Evolutionary conservation across 2,113 vertebrate genomes (phyloP).

Genomic region (Sialia sialis): DNA sequence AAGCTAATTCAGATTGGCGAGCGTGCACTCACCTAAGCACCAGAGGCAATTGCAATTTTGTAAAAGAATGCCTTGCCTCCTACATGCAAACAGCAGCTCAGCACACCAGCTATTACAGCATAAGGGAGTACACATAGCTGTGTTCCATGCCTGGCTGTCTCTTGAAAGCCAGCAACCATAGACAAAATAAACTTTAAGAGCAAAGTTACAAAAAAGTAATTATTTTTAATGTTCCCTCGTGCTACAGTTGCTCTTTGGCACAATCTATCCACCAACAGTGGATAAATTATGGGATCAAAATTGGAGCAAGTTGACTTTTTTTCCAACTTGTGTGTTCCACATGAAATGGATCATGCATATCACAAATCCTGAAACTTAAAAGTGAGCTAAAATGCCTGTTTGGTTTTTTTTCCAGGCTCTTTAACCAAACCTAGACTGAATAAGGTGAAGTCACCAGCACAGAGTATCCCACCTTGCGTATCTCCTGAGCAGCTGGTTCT

Average conservation of each 20-base stretch:
- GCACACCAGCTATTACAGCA: accelerated
- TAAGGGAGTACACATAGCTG: not conserved
- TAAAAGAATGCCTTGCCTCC: not conserved
- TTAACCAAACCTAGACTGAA: not conserved
- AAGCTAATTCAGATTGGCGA: not conserved
- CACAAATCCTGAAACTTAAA: not conserved
- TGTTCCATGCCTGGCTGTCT: too few species aligned
- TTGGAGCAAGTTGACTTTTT: not conserved
- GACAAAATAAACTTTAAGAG: not conserved
- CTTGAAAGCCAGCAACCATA: not conserved
- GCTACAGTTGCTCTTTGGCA: not conserved
- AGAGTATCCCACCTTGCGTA: not conserved
- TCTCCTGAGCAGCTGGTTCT: not conserved
- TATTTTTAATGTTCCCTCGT: not conserved
- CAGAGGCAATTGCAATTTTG: not conserved
- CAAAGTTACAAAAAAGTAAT: not conserved
- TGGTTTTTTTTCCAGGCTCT: not conserved
- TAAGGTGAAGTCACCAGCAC: not conserved
- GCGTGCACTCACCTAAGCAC: not conserved
- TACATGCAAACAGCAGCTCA: not conserved
- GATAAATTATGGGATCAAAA: not conserved
- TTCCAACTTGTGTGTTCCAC: not conserved
- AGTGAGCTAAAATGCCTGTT: not conserved
- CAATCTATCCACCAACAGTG: not conserved
- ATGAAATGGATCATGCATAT: not conserved